phyloP scores from a whole-genome alignment of 1,140 invertebrate species.

The Tenebrio molitor region DNA sequence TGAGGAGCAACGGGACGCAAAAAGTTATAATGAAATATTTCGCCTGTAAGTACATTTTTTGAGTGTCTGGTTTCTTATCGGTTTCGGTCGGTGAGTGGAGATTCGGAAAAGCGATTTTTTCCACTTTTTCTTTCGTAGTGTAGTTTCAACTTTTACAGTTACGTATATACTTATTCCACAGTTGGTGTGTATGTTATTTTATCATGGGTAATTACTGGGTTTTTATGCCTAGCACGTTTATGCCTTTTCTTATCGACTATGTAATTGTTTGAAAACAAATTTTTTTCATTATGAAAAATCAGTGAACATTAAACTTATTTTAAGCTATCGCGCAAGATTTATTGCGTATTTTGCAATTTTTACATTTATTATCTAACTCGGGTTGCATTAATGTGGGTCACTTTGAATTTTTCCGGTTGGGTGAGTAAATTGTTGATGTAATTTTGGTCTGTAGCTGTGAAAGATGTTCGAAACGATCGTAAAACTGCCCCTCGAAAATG shows the following conservation, averaged over 20 bases:
- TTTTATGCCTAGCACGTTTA: conserved; percentile 23
- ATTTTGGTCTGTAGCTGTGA: background rate
- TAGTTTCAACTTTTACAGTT: background rate
- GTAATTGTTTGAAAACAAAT: conserved; percentile 25
- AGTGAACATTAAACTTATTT: conserved; percentile 28
- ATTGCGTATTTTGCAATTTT: conserved; percentile 9
- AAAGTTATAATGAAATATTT: background rate
- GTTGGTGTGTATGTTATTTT: background rate
- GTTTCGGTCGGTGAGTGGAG: conserved; percentile 40
- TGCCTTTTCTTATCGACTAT: conserved; percentile 15
- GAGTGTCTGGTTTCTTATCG: conserved; percentile 15
- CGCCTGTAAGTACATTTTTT: conserved; percentile 37
- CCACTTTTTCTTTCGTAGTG: conserved; percentile 44
- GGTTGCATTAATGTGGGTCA: conserved; percentile 13
- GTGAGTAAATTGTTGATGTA: background rate
- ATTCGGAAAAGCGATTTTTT: conserved; percentile 41
- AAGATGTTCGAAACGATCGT: background rate
- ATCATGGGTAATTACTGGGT: conserved; percentile 3
- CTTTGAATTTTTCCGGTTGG: conserved; percentile 1
- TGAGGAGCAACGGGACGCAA: background rate
- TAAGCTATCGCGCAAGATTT: conserved; percentile 3
- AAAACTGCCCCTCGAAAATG: background rate
- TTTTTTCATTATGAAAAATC: conserved; percentile 18
- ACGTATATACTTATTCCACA: background rate
- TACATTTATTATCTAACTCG: conserved; percentile 9